Base-by-base conservation (phyloP, 1,140 invertebrate species). In the Lepidurus apus region DNA sequence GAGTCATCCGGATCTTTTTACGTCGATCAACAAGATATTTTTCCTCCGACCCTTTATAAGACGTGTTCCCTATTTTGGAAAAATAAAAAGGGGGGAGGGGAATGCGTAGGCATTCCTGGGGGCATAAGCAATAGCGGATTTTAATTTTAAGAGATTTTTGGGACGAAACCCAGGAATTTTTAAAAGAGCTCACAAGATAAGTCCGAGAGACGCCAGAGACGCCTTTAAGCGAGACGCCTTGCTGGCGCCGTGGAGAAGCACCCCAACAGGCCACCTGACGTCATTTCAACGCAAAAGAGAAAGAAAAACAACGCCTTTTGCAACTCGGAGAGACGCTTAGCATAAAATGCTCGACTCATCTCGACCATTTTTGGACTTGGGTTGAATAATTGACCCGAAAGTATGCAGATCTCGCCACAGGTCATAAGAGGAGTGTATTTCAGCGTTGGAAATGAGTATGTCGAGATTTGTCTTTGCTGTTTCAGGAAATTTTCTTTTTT, bases 131-230 rank as follows among this genome's bases (percentile, higher is more conserved):
- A 34, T 34, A 65, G 13, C 53, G 53, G 21, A n/a, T 65, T 65
- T 65, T 17, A 65, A n/a, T n/a, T 21, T 21, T 21, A 13, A 65
- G 53, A 9, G 53, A 47, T n/a, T 65, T 65, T 65, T 65, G 53
- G 53, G 53, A 65, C 53, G 53, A 65, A 65, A 65, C 53, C 53
- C 53, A 65, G 53, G 53, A 65, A 65, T 65, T 65, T 65, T 65
- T 65, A n/a, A 34, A 65, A 65, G 53, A 65, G 53, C 53, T 65
- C 53, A 65, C 53, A 21, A 65, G 53, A 65, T 65, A 65, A 65
- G 53, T n/a, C 53, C 13, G 53, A 65, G 53, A 65, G 53, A 17
- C 53, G 53, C 53, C 53, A 65, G 53, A 13, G 53, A 65, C 53
- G 53, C 53, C 53, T 65, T 65, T 65, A 65, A 65, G 53, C 53